These are phyloP conservation scores for Vespertilio murinus DNA, from an alignment of 2,797 vertebrate species.

Conservation along the genomic window DNA sequence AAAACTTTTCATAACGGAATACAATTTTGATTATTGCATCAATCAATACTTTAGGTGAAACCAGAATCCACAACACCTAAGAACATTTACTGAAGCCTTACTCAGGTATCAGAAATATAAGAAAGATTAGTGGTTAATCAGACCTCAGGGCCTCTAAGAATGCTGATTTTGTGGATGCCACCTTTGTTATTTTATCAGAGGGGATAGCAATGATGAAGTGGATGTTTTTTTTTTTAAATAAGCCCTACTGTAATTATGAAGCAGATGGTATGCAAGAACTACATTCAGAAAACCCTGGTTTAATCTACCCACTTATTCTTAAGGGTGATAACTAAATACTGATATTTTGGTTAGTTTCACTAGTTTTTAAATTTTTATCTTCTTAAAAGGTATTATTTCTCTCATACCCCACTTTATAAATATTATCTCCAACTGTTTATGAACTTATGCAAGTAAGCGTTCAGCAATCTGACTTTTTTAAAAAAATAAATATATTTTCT, in stretches of 20 bases:
- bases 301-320: conserved; percentile 4
- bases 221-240: neutral
- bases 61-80: neutral
- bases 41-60: neutral
- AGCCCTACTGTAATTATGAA: neutral
- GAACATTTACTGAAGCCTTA: neutral
- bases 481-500: too few species aligned
- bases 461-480: conserved; percentile 37
- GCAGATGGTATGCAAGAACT: neutral
- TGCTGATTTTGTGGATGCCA: neutral
- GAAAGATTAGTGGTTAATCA: neutral
- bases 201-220: neutral
- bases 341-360: neutral
- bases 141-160: neutral
- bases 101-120: neutral
- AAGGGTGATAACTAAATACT: conserved; percentile 27
- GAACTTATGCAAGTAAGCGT: neutral
- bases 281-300: neutral
- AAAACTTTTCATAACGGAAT: neutral
- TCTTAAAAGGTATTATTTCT: neutral
- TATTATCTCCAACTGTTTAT: neutral
- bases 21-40: neutral
- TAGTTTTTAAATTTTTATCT: conserved; percentile 16
- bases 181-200: neutral
- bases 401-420: neutral